phyloP scores from a whole-genome alignment of 2,797 vertebrate genomes.

The Mormyrus hasselquistii region DNA sequence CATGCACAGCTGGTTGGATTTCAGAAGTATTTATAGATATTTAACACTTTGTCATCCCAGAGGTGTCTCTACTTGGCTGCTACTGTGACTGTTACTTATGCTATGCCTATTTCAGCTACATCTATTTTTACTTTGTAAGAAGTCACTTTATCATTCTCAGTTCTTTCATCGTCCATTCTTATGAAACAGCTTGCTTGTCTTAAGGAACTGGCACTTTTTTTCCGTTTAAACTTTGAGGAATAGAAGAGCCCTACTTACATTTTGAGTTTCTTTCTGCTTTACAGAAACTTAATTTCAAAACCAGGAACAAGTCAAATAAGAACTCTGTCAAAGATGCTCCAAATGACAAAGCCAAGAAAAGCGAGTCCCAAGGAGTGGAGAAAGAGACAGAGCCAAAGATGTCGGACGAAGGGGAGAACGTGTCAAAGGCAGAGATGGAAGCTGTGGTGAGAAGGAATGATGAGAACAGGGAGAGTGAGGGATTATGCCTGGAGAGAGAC shows the following conservation, averaged over 20 bases:
- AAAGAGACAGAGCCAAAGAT: constrained; percentile 52
- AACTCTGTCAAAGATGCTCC: constrained; percentile 58
- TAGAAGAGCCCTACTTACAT: not conserved
- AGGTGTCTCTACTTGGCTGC: not conserved
- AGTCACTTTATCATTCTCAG: not conserved
- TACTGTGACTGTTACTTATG: not conserved
- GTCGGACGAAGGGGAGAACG: constrained; percentile 39
- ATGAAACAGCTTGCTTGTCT: not conserved
- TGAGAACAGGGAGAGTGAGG: constrained; percentile 26
- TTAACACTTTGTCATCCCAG: not conserved
- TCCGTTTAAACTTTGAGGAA: not conserved
- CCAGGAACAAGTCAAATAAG: constrained; percentile 65
- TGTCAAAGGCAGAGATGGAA: constrained; percentile 32
- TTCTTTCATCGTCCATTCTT: not conserved
- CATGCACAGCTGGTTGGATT: not conserved
- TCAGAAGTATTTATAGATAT: not conserved
- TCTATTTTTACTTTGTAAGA: not conserved
- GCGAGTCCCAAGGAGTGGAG: constrained; percentile 37
- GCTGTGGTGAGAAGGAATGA: constrained; percentile 2
- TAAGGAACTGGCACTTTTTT: not conserved
- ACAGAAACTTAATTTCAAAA: constrained; percentile 72
- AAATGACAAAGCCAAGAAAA: constrained; percentile 63
- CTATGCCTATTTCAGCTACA: not conserved
- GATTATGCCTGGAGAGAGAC: not conserved
- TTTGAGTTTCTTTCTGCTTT: constrained; percentile 34